Evolutionary conservation across 2,888 invertebrate species (phyloP), one percentile per base, ranked within the genome.

Genomic region (Micoletzkya japonica): DNA sequence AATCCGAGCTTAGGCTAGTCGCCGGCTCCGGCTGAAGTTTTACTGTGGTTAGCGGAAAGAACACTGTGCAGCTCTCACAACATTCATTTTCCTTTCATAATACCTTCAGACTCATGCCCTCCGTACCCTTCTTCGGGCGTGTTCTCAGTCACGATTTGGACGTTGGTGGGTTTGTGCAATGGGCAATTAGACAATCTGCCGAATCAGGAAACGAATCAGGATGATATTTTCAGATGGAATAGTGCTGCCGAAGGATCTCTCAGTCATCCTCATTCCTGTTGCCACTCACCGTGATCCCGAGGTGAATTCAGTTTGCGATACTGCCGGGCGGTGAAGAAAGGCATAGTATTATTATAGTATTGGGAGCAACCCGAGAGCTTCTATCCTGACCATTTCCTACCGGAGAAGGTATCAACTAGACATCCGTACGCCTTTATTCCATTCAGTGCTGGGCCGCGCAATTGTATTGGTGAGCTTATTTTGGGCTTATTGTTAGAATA

Each of bases 381-480:
- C 74, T 82, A 86, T 63, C 87, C 87, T 4, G 86, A 86, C 68
- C 78, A 87, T 60, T 87, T 87, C 73, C 67, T 81, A 24, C 80
- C 84, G 17, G 86, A 87, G 58, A 85, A 85, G 61, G 70, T 76
- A 32, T 60, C 72, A 2, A 79, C 80, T 26, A 78, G 87, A 49
- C 86, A 87, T 75, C 86, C 88, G 0, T 88, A 81, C 78, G 81
- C 86, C 30, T 88, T 85, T 76, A 82, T 88, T 32, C 88, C 88
- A 2, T 88, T 88, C 80, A 87, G 87, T 32, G 88, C 88, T 49
- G 88, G 88, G 7, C 81, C 85, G 0, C 80, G 88, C 28, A 88
- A 88, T 77, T 88, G 88, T 73, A 87, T 88, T 49, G 88, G 81
- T 76, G 30, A 17, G 4, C 28, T 57, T 7, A 30, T 57, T 32